A percentile compares a stretch with the other conserved stretches of the same genome.
These are phyloP conservation scores for Paramuricea clavata DNA, from an alignment of 92 coral and sea anemone species.

Conservation along the genomic window DNA sequence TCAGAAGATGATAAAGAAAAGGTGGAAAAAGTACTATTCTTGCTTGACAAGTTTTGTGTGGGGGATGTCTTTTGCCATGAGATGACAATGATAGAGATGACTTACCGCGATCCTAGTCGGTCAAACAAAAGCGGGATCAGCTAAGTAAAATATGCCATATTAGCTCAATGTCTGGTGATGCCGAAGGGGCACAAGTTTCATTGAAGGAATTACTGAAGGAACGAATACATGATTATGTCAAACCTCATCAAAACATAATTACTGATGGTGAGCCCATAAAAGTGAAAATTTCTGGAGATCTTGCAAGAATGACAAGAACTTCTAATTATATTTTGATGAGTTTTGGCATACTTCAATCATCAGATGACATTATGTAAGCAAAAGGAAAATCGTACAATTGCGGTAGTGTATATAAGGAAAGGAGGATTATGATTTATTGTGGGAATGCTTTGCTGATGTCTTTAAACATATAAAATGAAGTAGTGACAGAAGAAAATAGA, in stretches of 20 bases:
- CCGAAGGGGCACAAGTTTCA: constrained; percentile 72
- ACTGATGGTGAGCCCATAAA: constrained; percentile 49
- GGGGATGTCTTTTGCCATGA: too few species aligned
- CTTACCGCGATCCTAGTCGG: constrained; percentile 60
- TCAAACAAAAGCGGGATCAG: too few species aligned
- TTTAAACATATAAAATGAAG: constrained; percentile 68
- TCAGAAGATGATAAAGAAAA: constrained; percentile 60
- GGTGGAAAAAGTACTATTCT: constrained; percentile 65
- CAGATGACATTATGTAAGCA: constrained; percentile 71
- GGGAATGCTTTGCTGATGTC: constrained; percentile 59
- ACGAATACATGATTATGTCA: neutral
- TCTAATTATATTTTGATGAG: constrained; percentile 68
- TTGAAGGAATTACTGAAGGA: too few species aligned
- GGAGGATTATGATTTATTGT: constrained; percentile 65
- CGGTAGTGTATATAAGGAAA: constrained; percentile 72
- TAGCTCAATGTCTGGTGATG: constrained; percentile 68
- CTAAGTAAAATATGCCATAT: constrained; percentile 73
- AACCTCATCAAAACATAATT: constrained; percentile 23
- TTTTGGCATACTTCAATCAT: constrained; percentile 68
- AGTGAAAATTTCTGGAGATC: constrained; percentile 78
- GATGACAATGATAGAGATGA: too few species aligned
- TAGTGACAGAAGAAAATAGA: constrained; percentile 49
- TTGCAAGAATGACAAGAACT: constrained; percentile 76
- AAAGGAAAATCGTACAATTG: constrained; percentile 70
- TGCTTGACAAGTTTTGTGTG: too few species aligned